phyloP scores from a whole-genome alignment of 2,797 vertebrate species.

The Somateria mollissima region DNA sequence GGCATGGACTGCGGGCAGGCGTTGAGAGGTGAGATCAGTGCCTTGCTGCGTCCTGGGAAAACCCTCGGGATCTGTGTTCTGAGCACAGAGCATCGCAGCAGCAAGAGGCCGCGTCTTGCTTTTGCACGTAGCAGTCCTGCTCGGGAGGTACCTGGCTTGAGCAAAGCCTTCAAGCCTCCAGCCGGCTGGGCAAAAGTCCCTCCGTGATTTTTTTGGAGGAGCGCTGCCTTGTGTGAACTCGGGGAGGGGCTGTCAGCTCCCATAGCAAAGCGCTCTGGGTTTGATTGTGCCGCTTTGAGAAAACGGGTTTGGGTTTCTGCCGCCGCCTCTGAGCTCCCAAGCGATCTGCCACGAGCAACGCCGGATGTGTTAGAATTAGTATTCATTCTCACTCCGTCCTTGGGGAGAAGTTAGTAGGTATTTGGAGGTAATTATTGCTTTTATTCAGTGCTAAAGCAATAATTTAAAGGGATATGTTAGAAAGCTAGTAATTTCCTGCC shows the following conservation, averaged over 20 bases:
- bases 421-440: conserved; percentile 60
- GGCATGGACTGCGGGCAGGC: neutral
- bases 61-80: accelerated
- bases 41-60: neutral
- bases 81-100: accelerated
- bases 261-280: accelerated
- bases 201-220: neutral
- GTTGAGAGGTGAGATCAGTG: neutral
- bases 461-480: conserved; percentile 39
- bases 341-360: accelerated
- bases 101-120: accelerated
- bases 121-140: neutral
- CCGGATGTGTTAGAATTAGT: accelerated
- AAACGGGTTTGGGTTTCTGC: accelerated
- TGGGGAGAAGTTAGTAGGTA: neutral
- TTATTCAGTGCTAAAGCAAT: neutral
- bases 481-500: conserved; percentile 70
- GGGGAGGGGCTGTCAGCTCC: accelerated
- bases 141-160: neutral
- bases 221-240: accelerated
- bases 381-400: neutral
- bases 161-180: neutral
- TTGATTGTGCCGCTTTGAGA: accelerated
- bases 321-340: neutral
- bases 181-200: neutral